A percentile compares a stretch with the other conserved stretches of the same genome.
phyloP scores from a whole-genome alignment of 2,797 vertebrate genomes.

The Amphiprion clarkii region DNA sequence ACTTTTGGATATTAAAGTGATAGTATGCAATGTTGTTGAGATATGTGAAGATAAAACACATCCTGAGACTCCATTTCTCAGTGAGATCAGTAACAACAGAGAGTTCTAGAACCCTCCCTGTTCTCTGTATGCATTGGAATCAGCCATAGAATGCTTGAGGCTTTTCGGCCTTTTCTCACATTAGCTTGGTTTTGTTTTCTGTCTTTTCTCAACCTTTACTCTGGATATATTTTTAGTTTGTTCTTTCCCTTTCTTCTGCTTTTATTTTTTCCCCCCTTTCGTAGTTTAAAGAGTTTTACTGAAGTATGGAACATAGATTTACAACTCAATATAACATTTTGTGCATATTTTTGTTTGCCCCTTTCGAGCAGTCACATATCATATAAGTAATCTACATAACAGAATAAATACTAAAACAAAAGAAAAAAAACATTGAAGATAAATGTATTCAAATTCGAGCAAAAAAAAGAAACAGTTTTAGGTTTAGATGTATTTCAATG shows the following conservation, averaged over 20 bases:
- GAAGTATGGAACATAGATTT: conserved; percentile 3
- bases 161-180: too few species aligned
- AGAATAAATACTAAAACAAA: conserved; percentile 10
- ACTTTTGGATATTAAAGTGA: too few species aligned
- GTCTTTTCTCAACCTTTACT: too few species aligned
- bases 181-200: too few species aligned
- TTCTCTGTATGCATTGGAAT: too few species aligned
- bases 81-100: too few species aligned
- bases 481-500: neutral
- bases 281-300: conserved; percentile 28
- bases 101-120: too few species aligned
- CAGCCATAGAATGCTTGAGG: too few species aligned
- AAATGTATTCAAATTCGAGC: conserved; percentile 14
- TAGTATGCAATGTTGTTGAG: too few species aligned
- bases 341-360: neutral
- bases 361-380: neutral
- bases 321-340: conserved; percentile 16
- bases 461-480: neutral
- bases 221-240: neutral
- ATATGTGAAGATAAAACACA: too few species aligned
- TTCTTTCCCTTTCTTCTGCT: conserved; percentile 1
- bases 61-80: too few species aligned
- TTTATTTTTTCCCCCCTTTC: neutral
- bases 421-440: neutral
- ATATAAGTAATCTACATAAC: conserved; percentile 18